A percentile compares a stretch with the other conserved stretches of the same genome.
phyloP scores from a whole-genome alignment of 2,113 vertebrate genomes.

The Climacteris rufus region DNA sequence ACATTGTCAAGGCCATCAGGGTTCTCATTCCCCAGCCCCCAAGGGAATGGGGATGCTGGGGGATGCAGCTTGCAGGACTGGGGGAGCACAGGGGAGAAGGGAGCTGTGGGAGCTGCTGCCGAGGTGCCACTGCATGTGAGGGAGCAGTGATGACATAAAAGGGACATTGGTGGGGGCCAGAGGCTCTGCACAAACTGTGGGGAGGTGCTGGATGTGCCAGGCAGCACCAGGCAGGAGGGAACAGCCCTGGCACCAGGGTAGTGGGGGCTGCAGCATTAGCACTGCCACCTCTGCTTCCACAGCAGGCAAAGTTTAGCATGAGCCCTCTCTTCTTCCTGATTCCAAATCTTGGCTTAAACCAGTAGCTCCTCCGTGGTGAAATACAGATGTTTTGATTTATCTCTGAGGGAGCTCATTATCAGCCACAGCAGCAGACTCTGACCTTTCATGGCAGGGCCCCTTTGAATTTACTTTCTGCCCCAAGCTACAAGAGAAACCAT shows the following conservation, averaged over 20 bases:
- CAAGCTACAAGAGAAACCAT: background rate
- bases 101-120: background rate
- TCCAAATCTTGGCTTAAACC: background rate
- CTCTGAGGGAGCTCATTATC: slow-evolving; percentile 13
- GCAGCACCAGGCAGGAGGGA: background rate
- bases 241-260: background rate
- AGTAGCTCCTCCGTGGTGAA: background rate
- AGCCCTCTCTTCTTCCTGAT: background rate
- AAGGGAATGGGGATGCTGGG: too few species aligned
- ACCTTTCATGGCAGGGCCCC: background rate
- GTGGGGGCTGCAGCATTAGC: rapidly evolving
- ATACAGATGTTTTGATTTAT: slow-evolving; percentile 16
- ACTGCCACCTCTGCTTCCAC: background rate
- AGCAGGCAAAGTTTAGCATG: background rate
- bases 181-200: background rate
- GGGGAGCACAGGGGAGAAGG: background rate
- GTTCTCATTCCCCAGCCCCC: background rate
- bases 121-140: rapidly evolving
- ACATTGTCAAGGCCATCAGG: background rate
- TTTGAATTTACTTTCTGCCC: slow-evolving; percentile 48
- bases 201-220: background rate
- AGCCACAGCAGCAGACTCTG: background rate
- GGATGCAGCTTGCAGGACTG: background rate
- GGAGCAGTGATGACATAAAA: rapidly evolving
- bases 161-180: rapidly evolving